Percentiles rank a stretch among this genome's conserved stretches.
Conservation (phyloP, 2,888 invertebrate genomes). For the Eristalis tenax region DNA sequence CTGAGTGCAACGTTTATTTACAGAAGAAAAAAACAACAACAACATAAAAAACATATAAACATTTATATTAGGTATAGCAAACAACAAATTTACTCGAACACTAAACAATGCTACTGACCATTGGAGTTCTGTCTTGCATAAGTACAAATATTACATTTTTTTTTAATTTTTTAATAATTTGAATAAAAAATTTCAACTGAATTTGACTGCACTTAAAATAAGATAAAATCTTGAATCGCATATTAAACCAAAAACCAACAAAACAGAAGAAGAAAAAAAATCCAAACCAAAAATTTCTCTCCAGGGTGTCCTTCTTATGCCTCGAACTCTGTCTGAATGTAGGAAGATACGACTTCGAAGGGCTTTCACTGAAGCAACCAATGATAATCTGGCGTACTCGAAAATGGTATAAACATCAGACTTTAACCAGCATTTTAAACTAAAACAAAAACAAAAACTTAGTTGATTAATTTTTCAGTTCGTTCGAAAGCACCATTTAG, state of each 20-base stretch:
- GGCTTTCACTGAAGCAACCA: constrained; percentile 94
- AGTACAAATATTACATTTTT: not conserved
- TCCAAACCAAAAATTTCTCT: constrained; percentile 70
- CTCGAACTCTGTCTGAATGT: constrained; percentile 94
- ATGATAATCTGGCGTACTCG: constrained; percentile 93
- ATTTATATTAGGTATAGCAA: not conserved
- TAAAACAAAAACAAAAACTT: constrained; percentile 44
- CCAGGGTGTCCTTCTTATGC: constrained; percentile 94
- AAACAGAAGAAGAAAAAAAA: constrained; percentile 35
- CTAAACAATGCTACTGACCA: not conserved
- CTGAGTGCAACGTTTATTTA: constrained; percentile 51
- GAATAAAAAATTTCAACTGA: constrained; percentile 4
- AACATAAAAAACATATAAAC: not conserved
- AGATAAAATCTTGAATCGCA: not conserved
- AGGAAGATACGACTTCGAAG: constrained; percentile 92
- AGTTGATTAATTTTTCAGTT: constrained; percentile 55
- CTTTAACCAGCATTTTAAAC: constrained; percentile 49
- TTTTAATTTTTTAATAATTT: not conserved
- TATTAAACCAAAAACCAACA: not conserved
- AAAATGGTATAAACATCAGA: constrained; percentile 87
- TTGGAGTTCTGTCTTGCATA: not conserved
- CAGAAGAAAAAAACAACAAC: not conserved
- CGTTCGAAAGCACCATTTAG: constrained; percentile 58
- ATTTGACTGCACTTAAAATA: constrained; percentile 37
- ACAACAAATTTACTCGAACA: not conserved